Percentiles rank a stretch among this genome's conserved stretches.
Conservation (phyloP, 2,797 vertebrate genomes). For the Tadarida brasiliensis region DNA sequence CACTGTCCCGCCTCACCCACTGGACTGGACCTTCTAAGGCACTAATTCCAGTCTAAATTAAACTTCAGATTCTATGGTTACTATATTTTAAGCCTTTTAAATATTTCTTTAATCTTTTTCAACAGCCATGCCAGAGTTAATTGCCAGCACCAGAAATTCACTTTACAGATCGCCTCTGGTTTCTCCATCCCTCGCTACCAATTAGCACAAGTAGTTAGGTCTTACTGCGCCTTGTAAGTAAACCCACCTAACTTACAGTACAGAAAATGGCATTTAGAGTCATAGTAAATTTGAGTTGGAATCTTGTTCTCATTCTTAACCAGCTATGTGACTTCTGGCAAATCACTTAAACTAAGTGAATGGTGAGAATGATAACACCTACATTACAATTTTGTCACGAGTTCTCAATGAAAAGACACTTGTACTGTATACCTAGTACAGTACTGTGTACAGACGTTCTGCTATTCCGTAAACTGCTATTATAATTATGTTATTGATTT, state of each 20-base stretch:
- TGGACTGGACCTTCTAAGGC: neutral
- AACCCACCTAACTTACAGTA: neutral
- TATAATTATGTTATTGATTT: neutral
- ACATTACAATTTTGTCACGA: neutral
- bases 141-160: conserved; percentile 13
- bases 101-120: conserved; percentile 3
- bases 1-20: neutral
- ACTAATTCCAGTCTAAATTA: neutral
- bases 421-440: neutral
- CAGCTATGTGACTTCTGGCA: neutral
- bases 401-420: neutral
- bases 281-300: neutral
- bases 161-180: neutral
- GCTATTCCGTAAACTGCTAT: neutral
- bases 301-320: conserved; percentile 5
- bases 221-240: neutral
- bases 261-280: conserved; percentile 28
- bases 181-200: neutral
- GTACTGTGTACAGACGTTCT: neutral
- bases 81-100: neutral
- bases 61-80: neutral
- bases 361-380: neutral
- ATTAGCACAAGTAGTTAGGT: neutral
- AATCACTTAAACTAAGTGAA: conserved; percentile 8
- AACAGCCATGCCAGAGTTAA: neutral